These are phyloP conservation scores for Sprattus sprattus DNA, from an alignment of 2,113 vertebrate species.

Conservation along the genomic window DNA sequence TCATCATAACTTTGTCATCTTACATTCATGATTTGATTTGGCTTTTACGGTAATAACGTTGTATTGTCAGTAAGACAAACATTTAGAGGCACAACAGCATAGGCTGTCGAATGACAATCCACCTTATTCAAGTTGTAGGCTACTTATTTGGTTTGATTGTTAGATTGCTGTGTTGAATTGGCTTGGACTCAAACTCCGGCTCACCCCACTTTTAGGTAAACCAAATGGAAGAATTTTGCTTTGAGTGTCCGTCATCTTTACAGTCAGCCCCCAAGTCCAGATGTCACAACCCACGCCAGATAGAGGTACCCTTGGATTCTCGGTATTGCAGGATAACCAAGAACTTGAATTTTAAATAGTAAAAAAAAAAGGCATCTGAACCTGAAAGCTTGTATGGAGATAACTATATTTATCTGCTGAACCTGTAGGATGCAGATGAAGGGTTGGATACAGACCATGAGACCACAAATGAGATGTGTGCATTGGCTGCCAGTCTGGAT, in stretches of 20 bases:
- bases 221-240: constrained; percentile 56
- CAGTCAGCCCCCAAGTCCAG: constrained; percentile 26
- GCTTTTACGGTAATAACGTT: too few species aligned
- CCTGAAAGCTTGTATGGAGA: not conserved
- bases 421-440: constrained; percentile 40
- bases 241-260: constrained; percentile 41
- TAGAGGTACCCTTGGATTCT: constrained; percentile 6
- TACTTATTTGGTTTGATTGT: not conserved
- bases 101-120: too few species aligned
- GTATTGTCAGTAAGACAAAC: too few species aligned
- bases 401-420: not conserved
- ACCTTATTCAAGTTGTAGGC: not conserved
- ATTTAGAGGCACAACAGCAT: too few species aligned
- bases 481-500: constrained; percentile 18
- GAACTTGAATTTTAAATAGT: not conserved
- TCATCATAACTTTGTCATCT: too few species aligned
- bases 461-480: constrained; percentile 26
- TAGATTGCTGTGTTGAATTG: not conserved
- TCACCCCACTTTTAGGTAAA: not conserved
- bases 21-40: too few species aligned
- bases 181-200: not conserved
- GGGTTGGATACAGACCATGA: constrained; percentile 16
- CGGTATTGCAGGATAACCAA: not conserved
- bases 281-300: not conserved
- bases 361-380: not conserved